Evolutionary conservation across 1,140 invertebrate species (phyloP).

Genomic region (Conus ventricosus): DNA sequence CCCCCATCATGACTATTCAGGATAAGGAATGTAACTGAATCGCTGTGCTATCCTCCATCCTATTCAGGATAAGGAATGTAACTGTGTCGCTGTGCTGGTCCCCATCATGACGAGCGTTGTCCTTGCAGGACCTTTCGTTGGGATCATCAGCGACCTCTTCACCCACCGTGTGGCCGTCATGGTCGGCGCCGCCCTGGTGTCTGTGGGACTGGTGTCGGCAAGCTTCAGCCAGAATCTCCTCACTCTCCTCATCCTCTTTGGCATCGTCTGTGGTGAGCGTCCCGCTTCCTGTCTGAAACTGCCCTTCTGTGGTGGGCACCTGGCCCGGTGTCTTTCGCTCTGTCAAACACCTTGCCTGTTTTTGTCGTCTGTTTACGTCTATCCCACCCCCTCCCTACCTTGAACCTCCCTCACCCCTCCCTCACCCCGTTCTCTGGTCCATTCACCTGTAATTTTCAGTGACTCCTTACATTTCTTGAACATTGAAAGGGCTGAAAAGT

Average conservation of each 20-base stretch:
- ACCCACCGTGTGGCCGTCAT: conserved; percentile 32
- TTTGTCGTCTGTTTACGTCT: background rate
- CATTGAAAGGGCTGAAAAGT: no score
- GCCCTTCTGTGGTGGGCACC: background rate
- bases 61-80: no score
- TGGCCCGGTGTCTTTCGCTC: background rate
- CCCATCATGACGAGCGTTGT: no score
- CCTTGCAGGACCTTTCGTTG: conserved; percentile 41
- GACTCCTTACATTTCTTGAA: no score
- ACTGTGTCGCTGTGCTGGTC: no score
- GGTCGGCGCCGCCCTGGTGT: conserved; percentile 37
- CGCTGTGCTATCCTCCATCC: no score
- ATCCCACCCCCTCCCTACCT: no score
- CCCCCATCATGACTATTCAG: no score
- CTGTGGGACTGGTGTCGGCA: conserved; percentile 28
- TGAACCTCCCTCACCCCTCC: no score
- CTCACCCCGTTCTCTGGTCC: no score
- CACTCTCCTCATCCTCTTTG: conserved; percentile 33
- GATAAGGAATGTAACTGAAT: no score
- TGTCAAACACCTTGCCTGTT: background rate
- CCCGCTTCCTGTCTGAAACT: background rate
- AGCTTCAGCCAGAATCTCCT: conserved; percentile 25
- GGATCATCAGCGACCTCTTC: conserved; percentile 36
- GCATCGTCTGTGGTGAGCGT: conserved; percentile 36
- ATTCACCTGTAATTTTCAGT: no score